Evolutionary conservation across 2,888 invertebrate genomes (phyloP), one percentile per base, ranked within the genome.

Genomic region (Cheiracanthium punctorium): DNA sequence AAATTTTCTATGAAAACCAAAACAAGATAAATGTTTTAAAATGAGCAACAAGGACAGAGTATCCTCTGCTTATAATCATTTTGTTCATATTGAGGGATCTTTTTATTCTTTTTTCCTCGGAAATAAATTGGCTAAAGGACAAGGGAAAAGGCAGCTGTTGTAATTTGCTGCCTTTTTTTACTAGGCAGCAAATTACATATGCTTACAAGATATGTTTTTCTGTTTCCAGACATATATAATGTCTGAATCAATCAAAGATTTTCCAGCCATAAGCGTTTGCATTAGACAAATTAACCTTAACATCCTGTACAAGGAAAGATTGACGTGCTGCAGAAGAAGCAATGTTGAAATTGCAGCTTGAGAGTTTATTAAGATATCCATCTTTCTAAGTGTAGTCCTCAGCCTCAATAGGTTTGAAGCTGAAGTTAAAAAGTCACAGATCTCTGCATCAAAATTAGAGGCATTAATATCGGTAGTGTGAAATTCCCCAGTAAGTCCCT

Each of bases 371-470:
- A 29, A 64, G 17, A 28, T 28, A 24, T 20, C 28, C 24, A 7
- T 5, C 64, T 8, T 64, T 64, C 64, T 24, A 64, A 64, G 64
- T 24, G 28, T 64, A 64, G 29, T 64, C 29, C 29, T 14, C 64
- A 64, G 64, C 4, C 64, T 14, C 64, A 64, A 24, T 24, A 64
- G 64, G 64, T 64, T 64, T 24, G 64, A 64, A 64, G 24, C 24
- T 12, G 64, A 20, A 29, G 24, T 29, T 24, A 24, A 24, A 24
- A 64, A 24, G 64, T 5, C 20, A 64, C 24, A 24, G 4, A 64
- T 24, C 28, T 64, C 64, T 24, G 64, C 29, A 24, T 64, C 64
- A 24, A 64, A 64, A 64, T 64, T 64, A 64, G 64, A 64, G 28
- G 64, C 64, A n/a, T 64, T 24, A 24, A 29, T 28, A 10, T 28